These are phyloP conservation scores for Pristionchus exspectatus DNA, from an alignment of 2,888 invertebrate species.

Conservation along the genomic window DNA sequence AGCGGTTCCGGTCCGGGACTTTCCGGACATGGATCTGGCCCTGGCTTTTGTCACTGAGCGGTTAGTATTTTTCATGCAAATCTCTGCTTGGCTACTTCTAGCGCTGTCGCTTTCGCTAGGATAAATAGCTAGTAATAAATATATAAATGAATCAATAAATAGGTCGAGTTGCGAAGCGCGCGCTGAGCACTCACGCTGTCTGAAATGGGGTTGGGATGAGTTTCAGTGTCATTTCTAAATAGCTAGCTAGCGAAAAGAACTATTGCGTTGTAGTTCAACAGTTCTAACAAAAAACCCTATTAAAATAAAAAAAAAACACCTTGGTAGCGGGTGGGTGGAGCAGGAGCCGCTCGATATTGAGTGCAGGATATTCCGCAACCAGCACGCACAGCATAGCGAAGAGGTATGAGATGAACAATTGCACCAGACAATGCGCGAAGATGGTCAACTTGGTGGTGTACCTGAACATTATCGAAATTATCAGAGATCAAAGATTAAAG, in stretches of 20 bases:
- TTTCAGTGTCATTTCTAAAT: background rate
- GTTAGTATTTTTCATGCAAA: background rate
- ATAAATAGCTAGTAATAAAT: background rate
- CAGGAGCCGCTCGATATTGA: slow-evolving; percentile 77
- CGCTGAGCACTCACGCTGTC: background rate
- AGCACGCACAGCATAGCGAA: slow-evolving; percentile 74
- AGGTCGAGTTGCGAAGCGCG: background rate
- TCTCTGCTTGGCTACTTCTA: background rate
- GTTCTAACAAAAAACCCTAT: background rate
- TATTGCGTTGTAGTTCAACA: background rate
- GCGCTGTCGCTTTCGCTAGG: background rate
- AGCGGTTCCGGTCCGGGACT: background rate
- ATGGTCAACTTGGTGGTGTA: slow-evolving; percentile 71
- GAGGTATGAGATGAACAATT: slow-evolving; percentile 72
- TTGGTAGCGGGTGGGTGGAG: slow-evolving; percentile 61
- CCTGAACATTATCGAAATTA: background rate
- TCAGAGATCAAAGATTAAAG: background rate
- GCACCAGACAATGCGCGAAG: slow-evolving; percentile 75
- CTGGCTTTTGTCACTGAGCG: background rate
- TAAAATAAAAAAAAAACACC: background rate
- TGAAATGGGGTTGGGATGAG: background rate
- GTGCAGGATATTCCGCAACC: slow-evolving; percentile 75
- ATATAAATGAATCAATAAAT: background rate
- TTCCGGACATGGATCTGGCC: background rate
- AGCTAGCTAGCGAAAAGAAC: background rate